Base-by-base conservation (phyloP, 2,113 vertebrate species). In the Bubo bubo region DNA sequence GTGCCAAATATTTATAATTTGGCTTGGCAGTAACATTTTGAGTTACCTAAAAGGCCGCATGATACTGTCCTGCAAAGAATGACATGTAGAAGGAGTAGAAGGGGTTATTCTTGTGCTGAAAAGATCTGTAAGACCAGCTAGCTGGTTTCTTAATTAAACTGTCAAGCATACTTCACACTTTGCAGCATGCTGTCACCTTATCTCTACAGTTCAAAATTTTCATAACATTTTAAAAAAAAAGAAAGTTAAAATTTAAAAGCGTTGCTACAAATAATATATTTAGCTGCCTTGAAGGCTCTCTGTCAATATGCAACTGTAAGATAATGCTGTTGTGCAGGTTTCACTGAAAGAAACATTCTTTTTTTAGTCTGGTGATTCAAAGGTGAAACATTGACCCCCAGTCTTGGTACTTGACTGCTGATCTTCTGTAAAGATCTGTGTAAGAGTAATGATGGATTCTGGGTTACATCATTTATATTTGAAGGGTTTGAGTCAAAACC, bases 381-480 rank as follows among this genome's bases (percentile, higher is more conserved):
- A 87, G 43, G 21, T 89, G 47, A 90, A 89, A 82, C 28, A 23
- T 0, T 71, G 68, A 80, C 74, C n/a, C 88, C n/a, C 30, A 50
- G 45, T 86, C 93, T 35, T 91, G 45, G 49, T 79, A 71, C 43
- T 47, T 79, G 47, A 56, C 55, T 80, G 60, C n/a, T 64, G 17
- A 66, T 77, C 66, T 88, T 80, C 62, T 27, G 11, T 68, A 76
- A 72, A 67, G 41, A 86, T 77, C 21, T 71, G 12, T 26, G 18
- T 56, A 63, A 75, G 24, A 93, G 26, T 70, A 70, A 62, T 32
- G 18, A 66, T 80, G 27, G 15, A 47, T 91, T 89, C 87, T 76
- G 73, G 35, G 50, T 92, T 90, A 77, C 58, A 70, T 64, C 30
- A 88, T 86, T 76, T 94, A 43, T 94, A 64, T 87, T 91, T 86